These are phyloP conservation scores for Drosophila eugracilis DNA, from an alignment of 1,140 invertebrate species.

Conservation along the genomic window DNA sequence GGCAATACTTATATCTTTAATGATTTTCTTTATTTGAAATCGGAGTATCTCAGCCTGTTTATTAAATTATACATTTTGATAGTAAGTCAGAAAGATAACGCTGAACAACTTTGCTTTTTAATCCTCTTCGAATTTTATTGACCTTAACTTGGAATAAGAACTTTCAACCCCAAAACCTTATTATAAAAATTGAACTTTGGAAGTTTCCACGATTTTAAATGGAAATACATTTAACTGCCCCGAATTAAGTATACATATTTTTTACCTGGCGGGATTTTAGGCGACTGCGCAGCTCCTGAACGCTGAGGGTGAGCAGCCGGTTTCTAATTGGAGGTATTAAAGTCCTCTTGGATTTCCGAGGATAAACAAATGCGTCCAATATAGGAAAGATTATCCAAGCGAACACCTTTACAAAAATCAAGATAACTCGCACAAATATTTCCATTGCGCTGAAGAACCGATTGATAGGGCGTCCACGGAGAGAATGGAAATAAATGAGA, in stretches of 20 bases:
- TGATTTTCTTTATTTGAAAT: no score
- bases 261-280: slow-evolving; percentile 47
- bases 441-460: slow-evolving; percentile 44
- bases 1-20: no score
- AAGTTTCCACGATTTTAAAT: background rate
- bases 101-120: no score
- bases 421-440: slow-evolving; percentile 52
- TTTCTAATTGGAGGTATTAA: slow-evolving; percentile 44
- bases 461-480: background rate
- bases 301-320: slow-evolving; percentile 42
- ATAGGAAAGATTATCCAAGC: slow-evolving; percentile 25
- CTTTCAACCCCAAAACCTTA: no score
- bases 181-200: background rate
- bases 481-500: slow-evolving; percentile 6
- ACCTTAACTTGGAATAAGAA: no score
- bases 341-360: background rate
- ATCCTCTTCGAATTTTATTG: no score
- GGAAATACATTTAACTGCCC: background rate
- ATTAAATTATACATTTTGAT: no score
- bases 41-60: no score
- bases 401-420: slow-evolving; percentile 48
- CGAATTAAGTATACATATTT: background rate
- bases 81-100: no score
- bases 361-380: slow-evolving; percentile 2
- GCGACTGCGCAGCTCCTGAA: slow-evolving; percentile 50